Evolutionary conservation across 2,888 invertebrate species (phyloP), one percentile per base, ranked within the genome.

Genomic region (Asteroscopus sphinx): DNA sequence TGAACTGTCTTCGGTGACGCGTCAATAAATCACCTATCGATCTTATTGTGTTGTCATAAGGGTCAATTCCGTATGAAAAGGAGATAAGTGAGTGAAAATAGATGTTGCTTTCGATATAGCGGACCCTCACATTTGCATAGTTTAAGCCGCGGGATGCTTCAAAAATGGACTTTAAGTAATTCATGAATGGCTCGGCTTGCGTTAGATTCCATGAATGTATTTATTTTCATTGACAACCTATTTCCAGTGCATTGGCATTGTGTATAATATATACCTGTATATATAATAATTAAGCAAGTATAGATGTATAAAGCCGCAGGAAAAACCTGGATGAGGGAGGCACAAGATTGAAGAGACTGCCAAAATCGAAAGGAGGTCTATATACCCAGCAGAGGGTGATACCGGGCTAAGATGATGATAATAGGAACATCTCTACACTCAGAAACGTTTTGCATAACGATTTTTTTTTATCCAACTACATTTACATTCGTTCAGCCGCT

Each of bases 81-180:
- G 35, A 25, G 26, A n/a, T 33, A 9, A 6, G 21, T 26, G 5
- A 17, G 17, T 17, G 25, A 25, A 12, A 12, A 16, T 15, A 26
- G 13, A 32, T 12, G 8, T 42, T 45, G 52, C 49, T 17, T 42
- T 56, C 6, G 25, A 26, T 28, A 53, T 75, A 73, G 68, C 73
- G 73, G 72, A 26, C 61, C 48, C 55, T 71, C 46, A 2, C 52
- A 64, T 76, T 75, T 61, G 37, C 63, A 76, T 75, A 73, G 44
- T 59, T 65, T 52, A 61, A 45, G 44, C 17, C 33, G 52, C 42
- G 21, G 45, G 30, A 35, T 53, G 51, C 48, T 59, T 48, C n/a
- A 28, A 72, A 46, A 55, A 55, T 54, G 46, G 9, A 41, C 49
- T 57, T 41, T 30, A 37, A 46, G 40, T 63, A 61, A 72, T 68